Conservation (phyloP, 2,797 vertebrate species). For the Myripristis murdjan region DNA sequence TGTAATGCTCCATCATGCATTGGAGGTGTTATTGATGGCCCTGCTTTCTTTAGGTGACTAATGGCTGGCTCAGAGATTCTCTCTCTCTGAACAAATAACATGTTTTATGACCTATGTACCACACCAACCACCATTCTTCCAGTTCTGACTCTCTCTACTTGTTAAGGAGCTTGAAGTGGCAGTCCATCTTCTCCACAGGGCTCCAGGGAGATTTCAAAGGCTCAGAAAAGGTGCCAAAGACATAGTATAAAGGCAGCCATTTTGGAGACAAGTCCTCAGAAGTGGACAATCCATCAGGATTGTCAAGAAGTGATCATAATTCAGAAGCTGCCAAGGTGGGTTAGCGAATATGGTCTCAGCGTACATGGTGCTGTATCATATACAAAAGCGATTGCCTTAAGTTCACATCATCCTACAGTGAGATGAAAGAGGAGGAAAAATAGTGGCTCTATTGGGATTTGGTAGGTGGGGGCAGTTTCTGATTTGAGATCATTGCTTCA, state of each 20-base stretch:
- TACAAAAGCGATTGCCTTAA: too few relatives aligned
- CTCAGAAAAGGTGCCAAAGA: neutral
- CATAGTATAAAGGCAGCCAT: neutral
- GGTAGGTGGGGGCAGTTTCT: too few relatives aligned
- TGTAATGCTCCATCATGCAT: conserved; percentile 50
- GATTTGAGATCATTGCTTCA: too few relatives aligned
- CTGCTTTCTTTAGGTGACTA: conserved; percentile 63
- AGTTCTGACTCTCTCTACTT: conserved; percentile 19
- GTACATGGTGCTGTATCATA: too few relatives aligned
- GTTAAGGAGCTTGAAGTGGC: too few relatives aligned
- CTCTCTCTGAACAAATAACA: neutral
- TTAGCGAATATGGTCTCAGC: too few relatives aligned
- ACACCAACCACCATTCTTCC: neutral
- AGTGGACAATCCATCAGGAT: neutral
- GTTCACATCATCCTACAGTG: too few relatives aligned
- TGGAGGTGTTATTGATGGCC: conserved; percentile 38
- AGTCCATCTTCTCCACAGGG: neutral
- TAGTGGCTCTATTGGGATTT: too few relatives aligned
- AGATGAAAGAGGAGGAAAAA: too few relatives aligned
- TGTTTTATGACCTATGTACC: conserved; percentile 11
- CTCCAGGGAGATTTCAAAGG: neutral
- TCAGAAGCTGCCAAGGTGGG: too few relatives aligned
- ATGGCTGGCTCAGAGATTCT: conserved; percentile 20
- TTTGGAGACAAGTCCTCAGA: neutral
- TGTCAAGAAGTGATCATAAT: neutral